Base-by-base conservation (phyloP, 2,113 vertebrate species). In the Hystrix brachyura region DNA sequence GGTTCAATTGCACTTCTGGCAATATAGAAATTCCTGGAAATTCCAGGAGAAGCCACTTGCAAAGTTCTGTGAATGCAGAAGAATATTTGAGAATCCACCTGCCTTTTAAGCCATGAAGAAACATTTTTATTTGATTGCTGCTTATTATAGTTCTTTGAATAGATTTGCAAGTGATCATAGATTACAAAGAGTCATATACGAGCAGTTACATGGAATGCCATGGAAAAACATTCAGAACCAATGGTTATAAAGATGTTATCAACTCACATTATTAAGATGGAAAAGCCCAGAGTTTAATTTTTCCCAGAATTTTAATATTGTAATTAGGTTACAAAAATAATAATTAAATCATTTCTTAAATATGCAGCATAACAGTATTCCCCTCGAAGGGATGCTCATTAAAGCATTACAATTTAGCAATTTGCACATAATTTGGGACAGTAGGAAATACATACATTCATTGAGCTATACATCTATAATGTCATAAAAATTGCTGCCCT, bases 241-340 rank as follows among this genome's bases (percentile, higher is more conserved):
- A 74, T 95, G 32, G 55, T 64, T 95, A n/a, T 29, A 96, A 92
- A 96, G 88, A 89, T 55, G 92, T 92, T 96, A 79, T 51, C 55
- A 84, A 48, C 1, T 67, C 43, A 90, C 1, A 85, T 7, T 62
- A 67, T 53, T 94, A 87, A 96, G 96, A 21, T n/a, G 81, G 21
- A 90, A 74, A 91, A 94, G 6, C 1, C 0, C 12, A 67, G 14
- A 62, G 91, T 32, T 81, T 82, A 67, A 46, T 87, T 62, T 87
- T 65, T 71, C 29, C 23, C 7, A 67, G 65, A 90, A 71, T 71
- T 87, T 71, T 85, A 93, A 83, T 90, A 78, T 67, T 91, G 48
- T 55, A 93, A 76, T 82, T 93, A 89, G 82, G 12, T 90, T 96
- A 69, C 59, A 93, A 88, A 92, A 79, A 9, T 51, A 88, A 90